Conservation (phyloP, 2,797 vertebrate genomes). For the Erpetoichthys calabaricus region DNA sequence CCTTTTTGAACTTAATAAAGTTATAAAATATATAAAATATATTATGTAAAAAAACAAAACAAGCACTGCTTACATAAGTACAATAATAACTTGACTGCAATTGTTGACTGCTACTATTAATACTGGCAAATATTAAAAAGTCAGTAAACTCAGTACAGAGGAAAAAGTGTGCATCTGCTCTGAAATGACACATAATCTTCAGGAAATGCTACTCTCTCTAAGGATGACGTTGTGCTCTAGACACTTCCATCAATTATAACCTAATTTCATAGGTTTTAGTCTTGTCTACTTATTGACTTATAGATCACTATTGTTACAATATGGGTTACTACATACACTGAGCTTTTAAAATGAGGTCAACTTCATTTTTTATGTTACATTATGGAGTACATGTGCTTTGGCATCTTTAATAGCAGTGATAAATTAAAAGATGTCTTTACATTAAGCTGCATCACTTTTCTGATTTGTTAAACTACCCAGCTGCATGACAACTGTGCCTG, state of each 20-base stretch:
- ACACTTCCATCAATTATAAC: conserved; percentile 83
- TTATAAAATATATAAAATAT: too few species aligned
- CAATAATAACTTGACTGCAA: too few species aligned
- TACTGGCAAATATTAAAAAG: too few species aligned
- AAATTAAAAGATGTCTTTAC: conserved; percentile 27
- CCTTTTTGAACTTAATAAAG: too few species aligned
- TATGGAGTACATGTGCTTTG: conserved; percentile 29
- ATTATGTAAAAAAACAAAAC: too few species aligned
- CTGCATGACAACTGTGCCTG: too few species aligned
- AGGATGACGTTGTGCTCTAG: conserved; percentile 64
- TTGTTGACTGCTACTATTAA: too few species aligned
- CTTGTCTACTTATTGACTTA: conserved; percentile 66
- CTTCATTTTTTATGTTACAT: conserved; percentile 32
- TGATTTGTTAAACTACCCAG: too few species aligned
- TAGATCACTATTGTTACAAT: conserved; percentile 55
- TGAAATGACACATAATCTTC: conserved; percentile 54
- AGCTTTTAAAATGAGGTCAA: conserved; percentile 41
- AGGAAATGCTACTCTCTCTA: conserved; percentile 61
- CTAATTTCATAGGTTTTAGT: conserved; percentile 70
- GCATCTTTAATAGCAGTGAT: conserved; percentile 28
- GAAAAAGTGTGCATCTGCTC: conserved; percentile 54
- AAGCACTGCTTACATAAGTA: too few species aligned
- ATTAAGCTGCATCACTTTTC: conserved; percentile 11
- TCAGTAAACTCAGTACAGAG: too few species aligned
- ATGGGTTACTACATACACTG: conserved; percentile 47